Percentiles rank a stretch among this genome's conserved stretches.
These are phyloP conservation scores for Onchidella celtica DNA, from an alignment of 2,888 invertebrate species.

Conservation along the genomic window DNA sequence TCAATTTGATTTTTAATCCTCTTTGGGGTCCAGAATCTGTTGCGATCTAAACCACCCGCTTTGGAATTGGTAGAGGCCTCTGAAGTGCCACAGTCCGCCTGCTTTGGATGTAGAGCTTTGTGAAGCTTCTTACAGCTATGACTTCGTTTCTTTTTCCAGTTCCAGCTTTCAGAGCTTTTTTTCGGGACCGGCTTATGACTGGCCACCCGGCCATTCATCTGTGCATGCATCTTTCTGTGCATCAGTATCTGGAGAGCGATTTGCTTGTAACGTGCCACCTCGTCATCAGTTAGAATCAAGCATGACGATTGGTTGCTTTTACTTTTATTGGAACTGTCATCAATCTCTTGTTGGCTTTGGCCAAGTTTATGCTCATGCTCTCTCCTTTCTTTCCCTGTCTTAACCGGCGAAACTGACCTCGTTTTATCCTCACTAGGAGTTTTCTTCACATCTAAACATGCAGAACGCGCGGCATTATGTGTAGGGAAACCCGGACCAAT, in stretches of 20 bases:
- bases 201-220: not conserved
- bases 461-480: too few species aligned
- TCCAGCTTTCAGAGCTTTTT: not conserved
- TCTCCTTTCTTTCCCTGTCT: too few species aligned
- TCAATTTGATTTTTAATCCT: constrained; percentile 36
- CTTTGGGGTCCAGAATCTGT: constrained; percentile 24
- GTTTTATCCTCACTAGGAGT: too few species aligned
- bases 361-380: too few species aligned
- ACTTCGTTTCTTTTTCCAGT: not conserved
- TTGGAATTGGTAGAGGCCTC: not conserved
- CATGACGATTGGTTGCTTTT: not conserved
- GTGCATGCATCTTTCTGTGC: constrained; percentile 21
- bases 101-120: not conserved
- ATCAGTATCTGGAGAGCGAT: constrained; percentile 28
- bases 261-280: constrained; percentile 28
- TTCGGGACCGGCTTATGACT: not conserved
- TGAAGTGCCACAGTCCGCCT: not conserved
- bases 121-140: not conserved
- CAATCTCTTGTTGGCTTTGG: too few species aligned
- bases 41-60: not conserved
- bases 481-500: too few species aligned
- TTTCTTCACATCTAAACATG: too few species aligned
- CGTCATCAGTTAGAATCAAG: not conserved
- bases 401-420: too few species aligned
- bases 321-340: not conserved